phyloP scores from a whole-genome alignment of 1,140 invertebrate genomes.

The Procambarus clarkii region DNA sequence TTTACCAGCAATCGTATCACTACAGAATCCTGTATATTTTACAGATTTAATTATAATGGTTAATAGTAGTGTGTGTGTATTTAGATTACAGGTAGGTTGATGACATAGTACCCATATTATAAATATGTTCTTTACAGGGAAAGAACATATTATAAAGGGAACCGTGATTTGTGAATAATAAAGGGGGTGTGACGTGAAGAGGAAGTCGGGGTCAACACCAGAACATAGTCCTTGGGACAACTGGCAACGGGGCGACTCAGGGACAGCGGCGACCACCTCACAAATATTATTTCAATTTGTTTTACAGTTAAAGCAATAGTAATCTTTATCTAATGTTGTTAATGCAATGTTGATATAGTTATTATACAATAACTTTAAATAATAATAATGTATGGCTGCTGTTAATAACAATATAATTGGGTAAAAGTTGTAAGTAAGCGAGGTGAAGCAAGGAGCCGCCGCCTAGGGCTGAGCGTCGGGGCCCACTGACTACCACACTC shows the following conservation, averaged over 20 bases:
- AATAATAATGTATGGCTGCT: neutral
- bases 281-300: neutral
- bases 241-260: slow-evolving; percentile 31
- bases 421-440: neutral
- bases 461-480: neutral
- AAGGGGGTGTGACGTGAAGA: neutral
- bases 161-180: too few species aligned
- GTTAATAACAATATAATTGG: neutral
- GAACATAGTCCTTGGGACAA: slow-evolving; percentile 53
- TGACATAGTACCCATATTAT: too few species aligned
- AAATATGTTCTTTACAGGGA: too few species aligned
- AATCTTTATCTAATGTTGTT: too few species aligned
- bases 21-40: too few species aligned
- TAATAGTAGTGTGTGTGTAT: too few species aligned
- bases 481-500: neutral
- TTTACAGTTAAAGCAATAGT: neutral
- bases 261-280: neutral
- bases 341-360: too few species aligned
- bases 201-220: neutral
- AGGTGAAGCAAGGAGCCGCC: neutral
- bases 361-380: too few species aligned
- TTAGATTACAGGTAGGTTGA: too few species aligned
- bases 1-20: too few species aligned
- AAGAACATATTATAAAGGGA: too few species aligned
- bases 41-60: too few species aligned